phyloP scores from a whole-genome alignment of 2,888 invertebrate genomes.

The Hydriomena furcata region DNA sequence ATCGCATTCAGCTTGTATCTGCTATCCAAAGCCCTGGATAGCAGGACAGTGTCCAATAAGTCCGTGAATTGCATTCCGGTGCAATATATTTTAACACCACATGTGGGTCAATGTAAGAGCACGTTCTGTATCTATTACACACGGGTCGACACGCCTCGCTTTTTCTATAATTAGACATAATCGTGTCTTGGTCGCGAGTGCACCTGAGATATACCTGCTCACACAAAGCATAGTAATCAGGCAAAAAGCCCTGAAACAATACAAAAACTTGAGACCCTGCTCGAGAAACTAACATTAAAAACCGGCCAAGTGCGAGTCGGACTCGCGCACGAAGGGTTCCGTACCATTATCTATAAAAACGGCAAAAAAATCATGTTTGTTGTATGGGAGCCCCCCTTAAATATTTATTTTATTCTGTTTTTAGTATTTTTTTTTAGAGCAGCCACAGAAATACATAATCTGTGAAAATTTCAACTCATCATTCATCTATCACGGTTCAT shows the following conservation, averaged over 20 bases:
- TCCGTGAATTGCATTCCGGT: slow-evolving; percentile 45
- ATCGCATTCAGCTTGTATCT: no score
- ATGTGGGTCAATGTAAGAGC: slow-evolving; percentile 77
- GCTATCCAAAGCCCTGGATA: slow-evolving; percentile 46
- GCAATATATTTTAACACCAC: slow-evolving; percentile 67
- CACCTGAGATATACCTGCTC: slow-evolving; percentile 14
- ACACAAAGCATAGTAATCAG: not conserved
- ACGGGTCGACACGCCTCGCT: slow-evolving; percentile 60
- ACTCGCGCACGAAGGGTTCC: no score
- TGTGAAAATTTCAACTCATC: no score
- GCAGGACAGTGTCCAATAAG: slow-evolving; percentile 51
- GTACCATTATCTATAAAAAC: no score
- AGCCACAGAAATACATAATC: no score
- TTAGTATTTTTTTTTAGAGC: no score
- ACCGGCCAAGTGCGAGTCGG: no score
- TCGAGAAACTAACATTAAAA: not conserved
- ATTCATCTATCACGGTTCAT: no score
- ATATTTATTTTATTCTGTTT: no score
- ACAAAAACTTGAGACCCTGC: not conserved
- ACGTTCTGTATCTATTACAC: slow-evolving; percentile 51
- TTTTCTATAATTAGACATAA: slow-evolving; percentile 61
- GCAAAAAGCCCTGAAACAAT: slow-evolving; percentile 3
- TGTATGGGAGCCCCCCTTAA: no score
- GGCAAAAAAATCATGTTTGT: no score
- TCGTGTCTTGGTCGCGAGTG: slow-evolving; percentile 49